Conservation (phyloP, 1,140 invertebrate species). For the Mycetomoellerius zeteki region DNA sequence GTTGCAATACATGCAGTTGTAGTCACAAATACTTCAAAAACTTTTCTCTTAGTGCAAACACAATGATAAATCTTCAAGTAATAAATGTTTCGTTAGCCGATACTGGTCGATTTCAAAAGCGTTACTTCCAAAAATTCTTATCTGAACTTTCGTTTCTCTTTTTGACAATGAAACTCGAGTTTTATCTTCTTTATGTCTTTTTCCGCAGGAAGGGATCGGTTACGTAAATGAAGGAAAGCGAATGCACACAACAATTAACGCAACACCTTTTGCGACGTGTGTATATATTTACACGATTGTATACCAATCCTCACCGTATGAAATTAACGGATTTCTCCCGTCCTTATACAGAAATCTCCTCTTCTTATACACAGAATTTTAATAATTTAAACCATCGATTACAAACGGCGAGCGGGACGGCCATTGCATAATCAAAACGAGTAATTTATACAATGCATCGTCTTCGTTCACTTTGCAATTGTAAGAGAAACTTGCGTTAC, state of each 20-base stretch:
- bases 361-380: constrained; percentile 65
- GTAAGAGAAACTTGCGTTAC: constrained; percentile 68
- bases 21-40: too few relatives aligned
- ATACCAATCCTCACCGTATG: constrained; percentile 73
- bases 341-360: constrained; percentile 41
- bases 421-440: constrained; percentile 49
- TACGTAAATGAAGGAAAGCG: constrained; percentile 30
- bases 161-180: not conserved
- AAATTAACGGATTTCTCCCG: constrained; percentile 74
- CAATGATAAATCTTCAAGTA: not conserved
- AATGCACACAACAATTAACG: constrained; percentile 41
- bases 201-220: not conserved
- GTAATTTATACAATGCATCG: constrained; percentile 66
- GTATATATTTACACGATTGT: constrained; percentile 80
- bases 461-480: constrained; percentile 52
- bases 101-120: not conserved
- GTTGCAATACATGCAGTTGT: too few relatives aligned
- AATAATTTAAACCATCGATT: constrained; percentile 62
- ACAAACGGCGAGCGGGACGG: not conserved
- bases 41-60: too few relatives aligned
- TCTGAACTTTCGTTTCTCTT: not conserved
- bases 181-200: not conserved
- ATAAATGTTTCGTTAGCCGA: not conserved
- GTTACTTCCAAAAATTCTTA: not conserved
- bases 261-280: constrained; percentile 51